A percentile compares a stretch with the other conserved stretches of the same genome.
These are phyloP conservation scores for Myotis daubentonii DNA, from an alignment of 2,797 vertebrate genomes.

Conservation along the genomic window DNA sequence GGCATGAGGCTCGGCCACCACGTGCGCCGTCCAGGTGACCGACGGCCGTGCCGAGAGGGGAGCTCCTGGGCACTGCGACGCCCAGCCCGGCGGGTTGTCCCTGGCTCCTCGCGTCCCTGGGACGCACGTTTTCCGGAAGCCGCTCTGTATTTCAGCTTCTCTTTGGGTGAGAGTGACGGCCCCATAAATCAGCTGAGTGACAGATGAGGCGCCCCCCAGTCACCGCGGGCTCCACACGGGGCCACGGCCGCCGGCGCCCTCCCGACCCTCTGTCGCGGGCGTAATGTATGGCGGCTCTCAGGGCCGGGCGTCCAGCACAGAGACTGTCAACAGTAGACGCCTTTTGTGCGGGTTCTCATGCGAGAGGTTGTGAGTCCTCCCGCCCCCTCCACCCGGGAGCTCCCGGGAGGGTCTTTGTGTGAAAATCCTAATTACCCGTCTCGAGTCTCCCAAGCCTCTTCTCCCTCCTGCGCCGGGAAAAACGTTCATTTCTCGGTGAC, in stretches of 20 bases:
- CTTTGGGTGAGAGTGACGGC: slow-evolving; percentile 32
- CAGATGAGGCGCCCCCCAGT: slow-evolving; percentile 70
- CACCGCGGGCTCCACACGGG: slow-evolving; percentile 68
- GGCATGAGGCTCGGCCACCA: fast-evolving
- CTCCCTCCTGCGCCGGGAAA: background rate
- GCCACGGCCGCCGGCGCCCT: slow-evolving; percentile 60
- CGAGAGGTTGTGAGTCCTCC: background rate
- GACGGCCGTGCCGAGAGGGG: fast-evolving
- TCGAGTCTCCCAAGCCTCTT: background rate
- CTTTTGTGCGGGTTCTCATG: slow-evolving; percentile 61
- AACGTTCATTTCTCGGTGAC: background rate
- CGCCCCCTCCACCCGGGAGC: background rate
- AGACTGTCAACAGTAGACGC: slow-evolving; percentile 61
- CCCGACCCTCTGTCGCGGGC: slow-evolving; percentile 76
- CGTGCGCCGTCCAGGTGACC: fast-evolving
- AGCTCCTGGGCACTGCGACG: background rate
- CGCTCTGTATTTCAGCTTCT: slow-evolving; percentile 44
- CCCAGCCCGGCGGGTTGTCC: too few relatives aligned
- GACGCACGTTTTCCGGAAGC: background rate
- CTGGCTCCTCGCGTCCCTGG: background rate
- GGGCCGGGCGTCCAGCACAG: slow-evolving; percentile 59
- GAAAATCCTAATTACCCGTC: slow-evolving; percentile 56
- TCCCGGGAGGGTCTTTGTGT: background rate
- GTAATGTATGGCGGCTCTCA: slow-evolving; percentile 81
- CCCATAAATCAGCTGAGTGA: slow-evolving; percentile 79